Conservation (phyloP, 2,797 vertebrate genomes). For the Liparis tanakae region DNA sequence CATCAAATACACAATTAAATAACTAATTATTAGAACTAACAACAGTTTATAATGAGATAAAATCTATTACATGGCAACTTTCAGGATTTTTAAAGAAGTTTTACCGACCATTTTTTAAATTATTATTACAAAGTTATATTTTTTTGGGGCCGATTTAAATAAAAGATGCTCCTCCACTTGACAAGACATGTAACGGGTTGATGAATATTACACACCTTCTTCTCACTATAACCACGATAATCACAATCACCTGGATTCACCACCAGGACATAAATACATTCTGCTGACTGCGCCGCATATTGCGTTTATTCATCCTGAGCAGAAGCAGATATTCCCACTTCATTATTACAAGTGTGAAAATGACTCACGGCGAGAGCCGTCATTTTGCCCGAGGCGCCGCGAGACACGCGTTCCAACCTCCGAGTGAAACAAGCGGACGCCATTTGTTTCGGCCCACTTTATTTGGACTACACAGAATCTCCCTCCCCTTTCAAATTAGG, state of each 20-base stretch:
- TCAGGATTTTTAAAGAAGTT: neutral
- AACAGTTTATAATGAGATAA: neutral
- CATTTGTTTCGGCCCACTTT: slow-evolving; percentile 59
- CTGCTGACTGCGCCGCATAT: slow-evolving; percentile 23
- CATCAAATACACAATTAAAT: neutral
- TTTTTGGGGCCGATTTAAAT: neutral
- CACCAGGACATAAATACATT: neutral
- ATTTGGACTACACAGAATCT: slow-evolving; percentile 39
- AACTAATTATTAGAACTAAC: neutral
- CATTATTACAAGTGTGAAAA: slow-evolving; percentile 67
- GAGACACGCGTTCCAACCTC: slow-evolving; percentile 55
- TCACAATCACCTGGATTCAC: neutral
- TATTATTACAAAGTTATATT: no score
- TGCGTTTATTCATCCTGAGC: neutral
- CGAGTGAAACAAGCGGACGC: slow-evolving; percentile 52
- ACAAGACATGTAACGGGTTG: slow-evolving; percentile 2
- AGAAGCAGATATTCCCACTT: slow-evolving; percentile 36
- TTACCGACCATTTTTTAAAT: no score
- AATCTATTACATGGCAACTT: neutral
- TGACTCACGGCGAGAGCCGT: slow-evolving; percentile 62
- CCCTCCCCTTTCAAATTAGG: slow-evolving; percentile 43
- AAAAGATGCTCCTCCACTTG: neutral
- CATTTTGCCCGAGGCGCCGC: slow-evolving; percentile 58
- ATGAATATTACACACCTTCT: neutral
- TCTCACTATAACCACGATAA: slow-evolving; percentile 14